A percentile compares a stretch with the other conserved stretches of the same genome.
Evolutionary conservation across 2,797 vertebrate species (phyloP).

Genomic region (Chrosomus eos): DNA sequence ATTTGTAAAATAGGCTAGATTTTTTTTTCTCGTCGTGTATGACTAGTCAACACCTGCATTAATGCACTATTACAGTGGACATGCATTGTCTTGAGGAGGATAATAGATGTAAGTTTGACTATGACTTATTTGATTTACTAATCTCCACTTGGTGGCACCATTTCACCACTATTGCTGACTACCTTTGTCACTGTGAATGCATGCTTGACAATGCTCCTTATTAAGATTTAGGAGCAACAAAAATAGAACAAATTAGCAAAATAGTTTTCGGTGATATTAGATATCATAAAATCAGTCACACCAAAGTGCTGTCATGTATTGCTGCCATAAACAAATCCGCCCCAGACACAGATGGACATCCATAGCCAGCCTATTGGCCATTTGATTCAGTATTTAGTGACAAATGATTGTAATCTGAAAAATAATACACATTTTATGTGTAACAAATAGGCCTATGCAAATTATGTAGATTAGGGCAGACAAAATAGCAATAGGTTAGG

Average conservation of each 20-base stretch:
- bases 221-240: neutral
- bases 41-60: neutral
- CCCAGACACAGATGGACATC: neutral
- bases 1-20: neutral
- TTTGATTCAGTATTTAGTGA: neutral
- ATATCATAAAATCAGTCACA: neutral
- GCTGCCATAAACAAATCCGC: neutral
- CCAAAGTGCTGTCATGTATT: neutral
- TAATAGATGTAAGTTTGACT: neutral
- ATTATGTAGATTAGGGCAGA: neutral
- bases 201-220: neutral
- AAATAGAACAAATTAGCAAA: neutral
- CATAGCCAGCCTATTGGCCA: neutral
- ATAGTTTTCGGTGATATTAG: neutral
- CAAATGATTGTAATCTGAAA: neutral
- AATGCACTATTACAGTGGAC: neutral
- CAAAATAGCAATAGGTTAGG: neutral
- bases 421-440: neutral
- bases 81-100: neutral
- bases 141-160: constrained; percentile 71
- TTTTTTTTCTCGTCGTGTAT: neutral
- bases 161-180: constrained; percentile 64
- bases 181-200: neutral
- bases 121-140: neutral
- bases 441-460: neutral